These are phyloP conservation scores for Aporrectodea caliginosa DNA, from an alignment of 1,140 invertebrate genomes.

Conservation along the genomic window DNA sequence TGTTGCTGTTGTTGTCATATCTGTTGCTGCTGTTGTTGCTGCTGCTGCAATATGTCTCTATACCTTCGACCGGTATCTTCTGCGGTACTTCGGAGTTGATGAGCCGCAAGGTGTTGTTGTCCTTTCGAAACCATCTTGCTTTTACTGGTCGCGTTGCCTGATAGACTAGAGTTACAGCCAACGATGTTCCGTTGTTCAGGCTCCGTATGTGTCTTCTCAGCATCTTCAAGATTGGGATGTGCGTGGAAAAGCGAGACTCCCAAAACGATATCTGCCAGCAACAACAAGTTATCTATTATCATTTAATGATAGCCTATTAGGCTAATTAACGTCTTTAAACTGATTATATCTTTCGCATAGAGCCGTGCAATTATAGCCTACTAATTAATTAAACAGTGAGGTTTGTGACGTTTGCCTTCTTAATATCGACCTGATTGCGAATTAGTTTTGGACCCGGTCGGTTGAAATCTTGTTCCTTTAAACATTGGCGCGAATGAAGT, in stretches of 20 bases:
- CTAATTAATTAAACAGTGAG: too few relatives aligned
- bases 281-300: too few relatives aligned
- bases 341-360: too few relatives aligned
- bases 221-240: not conserved
- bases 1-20: not conserved
- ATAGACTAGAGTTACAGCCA: not conserved
- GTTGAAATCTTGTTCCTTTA: too few relatives aligned
- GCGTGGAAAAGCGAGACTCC: not conserved
- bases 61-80: not conserved
- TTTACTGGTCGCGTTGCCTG: not conserved
- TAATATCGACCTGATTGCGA: too few relatives aligned
- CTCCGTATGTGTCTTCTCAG: not conserved
- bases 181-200: not conserved
- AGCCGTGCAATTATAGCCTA: too few relatives aligned
- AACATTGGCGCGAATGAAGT: too few relatives aligned
- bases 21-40: not conserved
- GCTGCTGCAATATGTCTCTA: not conserved
- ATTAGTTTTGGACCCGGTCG: too few relatives aligned
- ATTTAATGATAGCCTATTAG: too few relatives aligned
- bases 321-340: too few relatives aligned
- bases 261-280: too few relatives aligned
- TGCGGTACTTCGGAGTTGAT: not conserved
- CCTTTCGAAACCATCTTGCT: not conserved
- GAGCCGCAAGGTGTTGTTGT: not conserved
- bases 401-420: too few relatives aligned